Base-by-base conservation (phyloP, 2,797 vertebrate genomes). In the Macropus fuliginosus region DNA sequence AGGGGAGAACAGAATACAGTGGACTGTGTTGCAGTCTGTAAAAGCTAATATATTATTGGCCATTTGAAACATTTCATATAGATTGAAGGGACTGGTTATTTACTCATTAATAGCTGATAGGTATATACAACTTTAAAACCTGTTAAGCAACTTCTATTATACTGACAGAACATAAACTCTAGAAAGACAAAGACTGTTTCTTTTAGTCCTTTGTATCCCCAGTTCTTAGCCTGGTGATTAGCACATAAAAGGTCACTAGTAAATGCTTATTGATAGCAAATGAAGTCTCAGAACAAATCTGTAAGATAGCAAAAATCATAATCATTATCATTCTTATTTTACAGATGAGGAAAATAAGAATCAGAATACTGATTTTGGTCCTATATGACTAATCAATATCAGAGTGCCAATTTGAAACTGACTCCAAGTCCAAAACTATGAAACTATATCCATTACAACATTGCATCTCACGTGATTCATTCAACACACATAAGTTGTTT, bases 61-160 rank as follows among this genome's bases (percentile, higher is more conserved):
- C 52, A 89, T n/a, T 91, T 90, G 92, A 91, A 94, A 14, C 27
- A 29, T 92, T 91, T 90, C 54, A 1, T 87, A 24, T 55, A 40
- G 92, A n/a, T n/a, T 93, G 91, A 96, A 96, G 54, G n/a, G 8
- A 5, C 8, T 93, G 54, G 59, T 92, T 96, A 92, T 56, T 89
- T 56, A 16, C 18, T 93, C 91, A 96, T 94, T n/a, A 10, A 50
- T 50, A 87, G 27, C 24, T 46, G 59, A 66, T 46, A 87, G 27
- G 21, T 27, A 4, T 21, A 87, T 12, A 46, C 21, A 81, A 81
- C 74, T 46, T 87, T 40, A 87, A 87, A 87, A 87, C 50, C 21
- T 50, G 3, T 24, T 24, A 87, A 50, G 74, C 21, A 87, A 50
- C 74, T 27, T 12, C 3, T 21, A 87, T 50, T 87, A 50, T 11